Base-by-base conservation (phyloP, 1,140 invertebrate genomes). In the Ceratosolen solmsi region DNA sequence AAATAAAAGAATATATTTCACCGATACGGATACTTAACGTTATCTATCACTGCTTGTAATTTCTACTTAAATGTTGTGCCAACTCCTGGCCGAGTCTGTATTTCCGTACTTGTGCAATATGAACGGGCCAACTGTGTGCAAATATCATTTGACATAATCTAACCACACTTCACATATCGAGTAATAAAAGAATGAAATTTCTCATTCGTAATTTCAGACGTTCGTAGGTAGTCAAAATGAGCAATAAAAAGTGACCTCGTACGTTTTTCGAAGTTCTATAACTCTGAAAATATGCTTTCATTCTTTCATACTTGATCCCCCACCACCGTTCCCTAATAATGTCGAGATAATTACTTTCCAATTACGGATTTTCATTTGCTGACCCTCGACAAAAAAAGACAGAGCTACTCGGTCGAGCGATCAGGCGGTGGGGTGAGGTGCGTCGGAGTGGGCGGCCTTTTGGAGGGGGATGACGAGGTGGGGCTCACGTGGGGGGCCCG, bases 321-420 rank as follows among this genome's bases (percentile, higher is more conserved):
- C 20, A 25, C 27, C 36, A 25, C 4, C 38, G 22, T 7, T 17
- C 36, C n/a, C 41, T 46, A 80, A 74, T 80, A 80, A 80, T 54
- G 79, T 75, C 71, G 36, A 71, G 58, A 75, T 75, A 75, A 80
- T 75, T 65, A 74, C 79, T 74, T 77, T 71, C 65, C 73, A 77
- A 76, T 82, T 73, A 73, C 30, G 49, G 46, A 46, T 77, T 82
- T 60, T 82, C 73, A 77, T 78, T 81, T 60, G 74, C 63, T 49
- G 75, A 63, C 36, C 73, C 54, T 72, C 65, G 74, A 68, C 27
- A 70, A 65, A 68, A 79, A 72, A 65, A 56, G 33, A n/a, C 38
- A 36, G 33, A 46, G n/a, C n/a, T n/a, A n/a, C n/a, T n/a, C n/a
- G n/a, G n/a, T n/a, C n/a, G n/a, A n/a, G n/a, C n/a, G n/a, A n/a